phyloP scores from a whole-genome alignment of 2,797 vertebrate species.

The Tenualosa ilisha region DNA sequence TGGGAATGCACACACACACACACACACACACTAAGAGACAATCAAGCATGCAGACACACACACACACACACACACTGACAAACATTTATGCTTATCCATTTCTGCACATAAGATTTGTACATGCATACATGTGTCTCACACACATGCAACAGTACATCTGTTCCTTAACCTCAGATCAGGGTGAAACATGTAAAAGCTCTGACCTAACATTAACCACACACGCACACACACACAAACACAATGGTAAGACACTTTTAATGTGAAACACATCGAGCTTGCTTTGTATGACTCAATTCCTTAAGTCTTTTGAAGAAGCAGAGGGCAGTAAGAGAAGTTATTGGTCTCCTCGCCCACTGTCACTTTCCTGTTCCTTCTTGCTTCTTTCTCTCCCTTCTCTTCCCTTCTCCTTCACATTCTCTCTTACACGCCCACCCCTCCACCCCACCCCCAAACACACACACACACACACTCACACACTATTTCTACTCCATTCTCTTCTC shows the following conservation, averaged over 20 bases:
- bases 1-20: background rate
- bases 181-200: background rate
- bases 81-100: background rate
- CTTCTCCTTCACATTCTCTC: background rate
- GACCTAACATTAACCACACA: constrained; percentile 19
- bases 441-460: no score
- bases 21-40: background rate
- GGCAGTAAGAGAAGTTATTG: background rate
- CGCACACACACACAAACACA: constrained; percentile 17
- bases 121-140: background rate
- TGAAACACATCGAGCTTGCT: background rate
- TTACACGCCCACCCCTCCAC: background rate
- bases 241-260: constrained; percentile 26
- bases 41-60: background rate
- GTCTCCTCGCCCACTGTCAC: background rate
- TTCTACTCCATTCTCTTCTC: background rate
- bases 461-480: background rate
- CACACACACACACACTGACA: background rate
- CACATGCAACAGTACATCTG: background rate
- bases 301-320: background rate
- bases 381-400: background rate
- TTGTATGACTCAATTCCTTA: background rate
- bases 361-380: background rate
- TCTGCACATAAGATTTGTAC: background rate
- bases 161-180: background rate